phyloP scores from a whole-genome alignment of 2,113 vertebrate genomes.

The Dasyprocta punctata region DNA sequence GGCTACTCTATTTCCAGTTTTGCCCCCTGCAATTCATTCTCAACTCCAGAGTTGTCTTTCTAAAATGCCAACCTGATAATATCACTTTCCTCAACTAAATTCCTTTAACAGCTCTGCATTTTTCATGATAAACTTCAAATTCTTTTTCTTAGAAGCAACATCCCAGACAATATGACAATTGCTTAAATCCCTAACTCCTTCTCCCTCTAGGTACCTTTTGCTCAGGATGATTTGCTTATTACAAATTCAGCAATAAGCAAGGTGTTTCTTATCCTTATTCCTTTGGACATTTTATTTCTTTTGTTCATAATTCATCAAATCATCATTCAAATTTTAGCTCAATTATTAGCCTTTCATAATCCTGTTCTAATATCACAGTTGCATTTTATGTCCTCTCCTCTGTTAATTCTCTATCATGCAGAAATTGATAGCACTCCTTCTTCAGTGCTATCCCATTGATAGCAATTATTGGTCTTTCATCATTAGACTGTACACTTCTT shows the following conservation, averaged over 20 bases:
- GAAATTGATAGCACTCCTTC: background rate
- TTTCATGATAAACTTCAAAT: background rate
- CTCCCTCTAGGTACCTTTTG: background rate
- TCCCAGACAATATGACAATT: background rate
- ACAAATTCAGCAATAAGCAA: background rate
- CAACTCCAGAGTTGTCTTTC: background rate
- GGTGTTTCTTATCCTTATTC: background rate
- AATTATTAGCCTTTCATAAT: background rate
- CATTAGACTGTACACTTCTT: background rate
- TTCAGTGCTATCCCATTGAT: background rate
- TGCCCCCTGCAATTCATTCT: background rate
- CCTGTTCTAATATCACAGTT: background rate
- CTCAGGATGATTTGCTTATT: background rate
- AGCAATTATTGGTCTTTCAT: background rate
- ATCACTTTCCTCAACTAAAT: background rate
- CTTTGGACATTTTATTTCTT: background rate
- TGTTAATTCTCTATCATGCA: background rate
- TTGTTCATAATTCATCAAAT: background rate
- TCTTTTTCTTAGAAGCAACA: background rate
- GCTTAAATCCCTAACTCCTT: background rate
- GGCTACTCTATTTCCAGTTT: background rate
- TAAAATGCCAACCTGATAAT: background rate
- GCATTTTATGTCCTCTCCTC: background rate
- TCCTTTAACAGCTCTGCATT: background rate
- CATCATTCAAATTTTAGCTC: background rate